Conservation (phyloP, 2,888 invertebrate species). For the Sinodicranocentrus sp. region DNA sequence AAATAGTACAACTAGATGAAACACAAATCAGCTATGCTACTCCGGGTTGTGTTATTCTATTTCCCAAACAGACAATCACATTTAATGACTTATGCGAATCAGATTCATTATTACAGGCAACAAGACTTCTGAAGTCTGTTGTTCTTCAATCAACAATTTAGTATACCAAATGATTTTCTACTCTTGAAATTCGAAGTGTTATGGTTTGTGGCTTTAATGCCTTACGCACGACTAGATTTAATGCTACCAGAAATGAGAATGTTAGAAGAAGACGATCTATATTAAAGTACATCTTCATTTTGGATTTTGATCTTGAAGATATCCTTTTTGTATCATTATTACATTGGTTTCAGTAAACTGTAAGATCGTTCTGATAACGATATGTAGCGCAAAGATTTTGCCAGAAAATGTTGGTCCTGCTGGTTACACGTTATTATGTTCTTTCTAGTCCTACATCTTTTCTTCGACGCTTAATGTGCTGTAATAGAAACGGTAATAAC, state of each 20-base stretch:
- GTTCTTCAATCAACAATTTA: no score
- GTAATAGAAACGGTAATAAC: conserved; percentile 1
- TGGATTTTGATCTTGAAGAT: not conserved
- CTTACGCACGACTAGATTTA: conserved; percentile 1
- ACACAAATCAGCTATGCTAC: no score
- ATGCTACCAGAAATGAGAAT: not conserved
- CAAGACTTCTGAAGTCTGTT: no score
- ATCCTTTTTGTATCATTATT: not conserved
- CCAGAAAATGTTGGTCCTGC: not conserved
- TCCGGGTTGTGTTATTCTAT: no score
- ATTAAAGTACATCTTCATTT: not conserved
- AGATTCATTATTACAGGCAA: no score
- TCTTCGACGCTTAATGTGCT: not conserved
- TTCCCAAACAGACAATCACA: no score
- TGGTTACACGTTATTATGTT: not conserved
- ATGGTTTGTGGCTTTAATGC: not conserved
- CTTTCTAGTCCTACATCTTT: not conserved
- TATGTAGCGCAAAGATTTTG: not conserved
- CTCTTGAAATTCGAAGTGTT: no score
- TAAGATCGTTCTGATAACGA: not conserved
- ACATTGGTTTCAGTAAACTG: not conserved
- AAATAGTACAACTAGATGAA: no score
- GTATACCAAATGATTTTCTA: no score
- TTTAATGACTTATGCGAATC: no score
- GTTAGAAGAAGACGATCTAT: not conserved